A percentile compares a stretch with the other conserved stretches of the same genome.
phyloP scores from a whole-genome alignment of 2,888 invertebrate genomes.

The Chrysolina americana region DNA sequence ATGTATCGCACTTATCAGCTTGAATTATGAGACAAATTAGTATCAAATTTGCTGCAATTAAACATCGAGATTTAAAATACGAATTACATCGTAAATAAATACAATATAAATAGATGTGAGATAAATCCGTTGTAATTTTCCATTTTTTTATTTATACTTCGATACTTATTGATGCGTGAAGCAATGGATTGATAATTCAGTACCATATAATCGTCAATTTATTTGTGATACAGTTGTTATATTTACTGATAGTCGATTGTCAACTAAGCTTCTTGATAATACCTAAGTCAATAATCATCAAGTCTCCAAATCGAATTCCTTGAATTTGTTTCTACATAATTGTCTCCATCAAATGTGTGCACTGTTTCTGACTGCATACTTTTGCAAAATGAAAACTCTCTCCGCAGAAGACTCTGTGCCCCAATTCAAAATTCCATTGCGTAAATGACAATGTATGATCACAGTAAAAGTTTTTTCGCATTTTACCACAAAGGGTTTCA shows the following conservation, averaged over 20 bases:
- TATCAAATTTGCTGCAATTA: constrained; percentile 4
- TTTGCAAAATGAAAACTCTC: no score
- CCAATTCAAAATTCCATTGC: no score
- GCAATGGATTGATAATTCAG: neutral
- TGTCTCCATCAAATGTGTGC: no score
- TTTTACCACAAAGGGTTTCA: no score
- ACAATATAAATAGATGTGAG: constrained; percentile 1
- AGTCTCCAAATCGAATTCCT: neutral
- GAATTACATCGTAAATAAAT: neutral
- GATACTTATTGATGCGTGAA: neutral
- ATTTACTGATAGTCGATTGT: neutral
- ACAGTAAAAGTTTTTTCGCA: no score
- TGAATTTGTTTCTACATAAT: no score
- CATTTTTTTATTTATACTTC: neutral
- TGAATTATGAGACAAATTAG: neutral
- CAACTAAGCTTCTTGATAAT: neutral
- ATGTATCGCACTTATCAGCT: neutral
- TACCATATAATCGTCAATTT: neutral
- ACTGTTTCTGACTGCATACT: no score
- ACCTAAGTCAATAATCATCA: neutral
- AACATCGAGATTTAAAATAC: neutral
- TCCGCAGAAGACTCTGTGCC: no score
- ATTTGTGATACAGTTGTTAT: neutral
- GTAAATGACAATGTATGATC: no score
- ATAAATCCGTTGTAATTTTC: neutral